These are phyloP conservation scores for Xestia rhomboidea DNA, from an alignment of 2,888 invertebrate species.

Conservation along the genomic window DNA sequence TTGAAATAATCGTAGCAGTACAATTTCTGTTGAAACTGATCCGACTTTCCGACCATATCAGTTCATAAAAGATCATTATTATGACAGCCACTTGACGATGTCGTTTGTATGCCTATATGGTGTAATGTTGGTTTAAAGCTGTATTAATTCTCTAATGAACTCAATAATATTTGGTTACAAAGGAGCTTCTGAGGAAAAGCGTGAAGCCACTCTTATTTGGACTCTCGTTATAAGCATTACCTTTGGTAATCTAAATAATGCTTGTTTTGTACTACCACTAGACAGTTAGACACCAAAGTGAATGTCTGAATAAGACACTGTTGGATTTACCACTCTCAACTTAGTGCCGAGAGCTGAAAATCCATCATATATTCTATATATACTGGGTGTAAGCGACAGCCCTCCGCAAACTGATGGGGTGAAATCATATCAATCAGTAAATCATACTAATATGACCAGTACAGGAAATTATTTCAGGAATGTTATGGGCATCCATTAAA, in stretches of 20 bases:
- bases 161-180: slow-evolving; percentile 4
- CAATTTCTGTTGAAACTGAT: slow-evolving; percentile 25
- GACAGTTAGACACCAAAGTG: neutral
- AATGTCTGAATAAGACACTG: neutral
- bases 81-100: neutral
- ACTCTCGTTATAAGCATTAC: too few relatives aligned
- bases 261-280: neutral
- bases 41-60: slow-evolving; percentile 13
- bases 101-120: neutral
- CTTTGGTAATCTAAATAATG: neutral
- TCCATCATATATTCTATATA: neutral
- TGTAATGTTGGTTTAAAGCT: neutral
- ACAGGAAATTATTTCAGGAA: too few relatives aligned
- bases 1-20: slow-evolving; percentile 12
- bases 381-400: too few relatives aligned
- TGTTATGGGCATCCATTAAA: too few relatives aligned
- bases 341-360: neutral
- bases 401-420: too few relatives aligned
- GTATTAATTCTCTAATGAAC: neutral
- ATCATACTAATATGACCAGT: too few relatives aligned
- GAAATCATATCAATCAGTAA: too few relatives aligned
- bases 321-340: neutral
- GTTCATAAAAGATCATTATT: slow-evolving; percentile 24
- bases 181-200: neutral
- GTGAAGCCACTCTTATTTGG: neutral